Conservation (phyloP, 2,113 vertebrate genomes). For the Colinus virginianus region DNA sequence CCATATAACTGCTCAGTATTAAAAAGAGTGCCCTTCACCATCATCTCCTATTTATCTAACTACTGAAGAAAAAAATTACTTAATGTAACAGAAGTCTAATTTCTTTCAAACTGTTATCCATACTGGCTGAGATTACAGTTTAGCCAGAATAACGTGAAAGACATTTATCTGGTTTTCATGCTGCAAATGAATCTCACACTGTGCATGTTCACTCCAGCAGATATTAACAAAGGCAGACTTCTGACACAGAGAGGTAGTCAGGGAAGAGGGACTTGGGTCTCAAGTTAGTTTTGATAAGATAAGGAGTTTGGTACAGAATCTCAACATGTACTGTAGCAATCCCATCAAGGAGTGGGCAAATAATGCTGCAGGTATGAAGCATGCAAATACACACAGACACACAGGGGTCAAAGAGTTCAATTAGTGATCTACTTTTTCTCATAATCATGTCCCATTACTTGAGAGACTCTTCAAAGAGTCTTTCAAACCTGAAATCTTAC, state of each 20-base stretch:
- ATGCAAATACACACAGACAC: not conserved
- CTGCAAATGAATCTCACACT: not conserved
- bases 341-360: not conserved
- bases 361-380: not conserved
- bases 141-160: not conserved
- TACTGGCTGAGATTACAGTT: not conserved
- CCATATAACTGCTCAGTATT: not conserved
- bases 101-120: not conserved
- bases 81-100: not conserved
- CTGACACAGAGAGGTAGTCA: not conserved
- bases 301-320: not conserved
- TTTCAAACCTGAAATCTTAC: not conserved
- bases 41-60: not conserved
- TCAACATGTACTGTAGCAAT: not conserved
- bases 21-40: not conserved
- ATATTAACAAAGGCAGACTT: not conserved
- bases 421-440: not conserved
- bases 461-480: not conserved
- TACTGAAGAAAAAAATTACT: not conserved
- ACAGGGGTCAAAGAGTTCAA: not conserved
- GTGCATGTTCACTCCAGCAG: not conserved
- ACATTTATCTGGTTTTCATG: not conserved
- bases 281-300: not conserved
- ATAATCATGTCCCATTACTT: not conserved
- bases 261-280: not conserved